These are phyloP conservation scores for Cyanocitta stelleri DNA, from an alignment of 2,113 vertebrate species.

Conservation along the genomic window DNA sequence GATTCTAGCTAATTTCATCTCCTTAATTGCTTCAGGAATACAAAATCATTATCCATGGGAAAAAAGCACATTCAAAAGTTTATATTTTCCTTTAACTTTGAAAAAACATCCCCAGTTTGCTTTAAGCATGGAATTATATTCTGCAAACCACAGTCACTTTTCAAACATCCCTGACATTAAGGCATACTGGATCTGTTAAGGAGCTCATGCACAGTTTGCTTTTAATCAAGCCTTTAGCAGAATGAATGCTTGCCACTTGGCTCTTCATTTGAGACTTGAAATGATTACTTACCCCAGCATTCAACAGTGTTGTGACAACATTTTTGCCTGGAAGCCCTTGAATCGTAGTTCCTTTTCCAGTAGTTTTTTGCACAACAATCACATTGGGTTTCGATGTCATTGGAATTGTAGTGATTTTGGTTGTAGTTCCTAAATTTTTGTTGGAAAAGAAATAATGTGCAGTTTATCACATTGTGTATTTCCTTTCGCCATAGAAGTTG, in stretches of 20 bases:
- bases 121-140: background rate
- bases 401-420: conserved; percentile 98
- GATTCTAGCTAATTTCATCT: background rate
- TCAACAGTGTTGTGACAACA: conserved; percentile 93
- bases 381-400: conserved; percentile 98
- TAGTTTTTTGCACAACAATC: conserved; percentile 98
- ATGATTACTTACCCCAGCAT: conserved; percentile 87
- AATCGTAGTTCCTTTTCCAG: conserved; percentile 94
- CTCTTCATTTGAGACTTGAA: background rate
- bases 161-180: background rate
- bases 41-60: background rate
- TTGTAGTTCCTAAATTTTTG: conserved; percentile 86
- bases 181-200: background rate
- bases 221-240: background rate
- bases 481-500: background rate
- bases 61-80: background rate
- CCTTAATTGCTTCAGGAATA: background rate
- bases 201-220: background rate
- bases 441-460: background rate
- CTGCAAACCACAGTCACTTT: background rate
- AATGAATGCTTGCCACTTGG: background rate
- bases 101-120: background rate
- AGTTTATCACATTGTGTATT: background rate
- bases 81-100: background rate
- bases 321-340: conserved; percentile 96